Conservation (phyloP, 2,113 vertebrate genomes). For the Pelusios castaneus region DNA sequence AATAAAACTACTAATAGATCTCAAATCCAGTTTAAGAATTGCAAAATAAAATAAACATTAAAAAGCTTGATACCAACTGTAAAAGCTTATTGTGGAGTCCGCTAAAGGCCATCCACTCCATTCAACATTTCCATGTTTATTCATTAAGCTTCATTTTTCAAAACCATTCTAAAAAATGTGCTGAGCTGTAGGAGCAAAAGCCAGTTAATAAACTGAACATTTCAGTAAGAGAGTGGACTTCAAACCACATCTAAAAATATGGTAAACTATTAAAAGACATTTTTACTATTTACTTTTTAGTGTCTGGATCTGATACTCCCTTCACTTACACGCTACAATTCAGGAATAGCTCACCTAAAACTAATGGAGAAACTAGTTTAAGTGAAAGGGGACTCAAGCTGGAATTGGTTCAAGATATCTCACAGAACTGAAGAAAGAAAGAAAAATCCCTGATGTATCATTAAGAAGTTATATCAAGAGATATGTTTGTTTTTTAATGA, state of each 20-base stretch:
- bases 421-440: background rate
- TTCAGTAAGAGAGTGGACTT: constrained; percentile 3
- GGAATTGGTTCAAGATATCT: constrained; percentile 24
- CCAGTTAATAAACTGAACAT: background rate
- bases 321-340: background rate
- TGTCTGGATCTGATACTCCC: background rate
- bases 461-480: constrained; percentile 50
- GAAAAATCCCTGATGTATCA: constrained; percentile 25
- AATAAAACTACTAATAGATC: constrained; percentile 46
- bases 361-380: background rate
- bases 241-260: constrained; percentile 31
- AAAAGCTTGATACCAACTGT: constrained; percentile 39
- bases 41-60: constrained; percentile 66
- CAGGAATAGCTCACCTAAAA: background rate
- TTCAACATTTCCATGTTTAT: constrained; percentile 5
- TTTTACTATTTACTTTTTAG: background rate
- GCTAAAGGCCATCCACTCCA: background rate
- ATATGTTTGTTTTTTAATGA: constrained; percentile 29
- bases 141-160: constrained; percentile 36
- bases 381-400: constrained; percentile 11
- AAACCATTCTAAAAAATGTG: constrained; percentile 27
- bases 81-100: constrained; percentile 33
- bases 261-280: constrained; percentile 14
- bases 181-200: constrained; percentile 45
- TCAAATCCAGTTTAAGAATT: constrained; percentile 59